These are phyloP conservation scores for Alces alces DNA, from an alignment of 2,113 vertebrate genomes.

Conservation along the genomic window DNA sequence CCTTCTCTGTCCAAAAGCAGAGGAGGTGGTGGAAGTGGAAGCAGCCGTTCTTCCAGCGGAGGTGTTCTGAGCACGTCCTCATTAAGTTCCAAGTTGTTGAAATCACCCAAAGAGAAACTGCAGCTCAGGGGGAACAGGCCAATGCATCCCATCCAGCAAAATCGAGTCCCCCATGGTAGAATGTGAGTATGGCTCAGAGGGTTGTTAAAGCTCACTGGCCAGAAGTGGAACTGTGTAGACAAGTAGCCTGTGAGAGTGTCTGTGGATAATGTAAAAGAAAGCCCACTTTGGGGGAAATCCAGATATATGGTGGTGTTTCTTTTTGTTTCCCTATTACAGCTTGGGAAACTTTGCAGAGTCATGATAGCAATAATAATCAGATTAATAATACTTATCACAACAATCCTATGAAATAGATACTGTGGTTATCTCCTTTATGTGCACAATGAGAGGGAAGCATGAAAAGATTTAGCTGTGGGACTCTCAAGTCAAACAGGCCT, in stretches of 20 bases:
- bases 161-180: slow-evolving; percentile 90
- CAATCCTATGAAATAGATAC: neutral
- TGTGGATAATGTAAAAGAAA: neutral
- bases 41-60: slow-evolving; percentile 83
- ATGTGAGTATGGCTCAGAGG: slow-evolving; percentile 83
- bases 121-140: slow-evolving; percentile 90
- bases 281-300: neutral
- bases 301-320: neutral
- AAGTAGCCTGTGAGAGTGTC: neutral
- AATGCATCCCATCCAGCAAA: slow-evolving; percentile 84
- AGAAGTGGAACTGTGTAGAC: neutral
- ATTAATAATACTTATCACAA: neutral
- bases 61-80: slow-evolving; percentile 82
- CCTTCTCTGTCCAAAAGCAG: slow-evolving; percentile 88
- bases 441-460: neutral
- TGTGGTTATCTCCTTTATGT: neutral
- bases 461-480: neutral
- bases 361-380: neutral
- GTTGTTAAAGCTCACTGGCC: neutral
- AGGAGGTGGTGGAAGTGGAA: slow-evolving; percentile 79
- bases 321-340: neutral
- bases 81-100: slow-evolving; percentile 91
- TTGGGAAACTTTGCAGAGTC: neutral
- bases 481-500: neutral
- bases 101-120: slow-evolving; percentile 98